Evolutionary conservation across 2,113 vertebrate species (phyloP).

Genomic region (Actinemys pallida): DNA sequence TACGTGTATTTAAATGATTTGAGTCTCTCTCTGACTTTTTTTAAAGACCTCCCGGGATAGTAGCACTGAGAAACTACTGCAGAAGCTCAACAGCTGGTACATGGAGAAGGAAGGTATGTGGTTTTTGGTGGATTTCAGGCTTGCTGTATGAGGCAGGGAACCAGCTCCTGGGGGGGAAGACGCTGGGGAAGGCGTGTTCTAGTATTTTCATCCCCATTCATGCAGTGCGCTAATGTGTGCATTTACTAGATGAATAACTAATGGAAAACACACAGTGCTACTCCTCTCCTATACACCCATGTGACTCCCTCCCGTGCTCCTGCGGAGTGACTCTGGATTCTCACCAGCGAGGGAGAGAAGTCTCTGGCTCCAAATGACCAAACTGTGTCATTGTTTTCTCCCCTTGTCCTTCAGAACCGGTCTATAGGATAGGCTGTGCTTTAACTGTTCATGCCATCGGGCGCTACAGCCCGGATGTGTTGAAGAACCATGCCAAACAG

Average conservation of each 20-base stretch:
- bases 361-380: neutral
- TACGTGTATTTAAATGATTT: conserved; percentile 6
- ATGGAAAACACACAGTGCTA: neutral
- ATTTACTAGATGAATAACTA: neutral
- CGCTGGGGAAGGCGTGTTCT: neutral
- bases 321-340: neutral
- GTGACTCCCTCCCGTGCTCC: neutral
- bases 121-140: neutral
- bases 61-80: conserved; percentile 93
- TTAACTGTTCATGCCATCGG: conserved; percentile 93
- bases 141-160: neutral
- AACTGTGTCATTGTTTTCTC: neutral
- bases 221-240: neutral
- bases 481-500: conserved; percentile 92
- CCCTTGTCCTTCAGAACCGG: conserved; percentile 80
- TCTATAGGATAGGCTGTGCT: conserved; percentile 91
- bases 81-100: conserved; percentile 94
- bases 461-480: conserved; percentile 94
- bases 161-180: neutral
- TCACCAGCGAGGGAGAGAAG: neutral
- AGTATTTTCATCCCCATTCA: neutral
- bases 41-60: conserved; percentile 91
- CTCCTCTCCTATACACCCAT: neutral
- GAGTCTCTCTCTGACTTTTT: neutral
- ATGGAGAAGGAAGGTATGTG: conserved; percentile 95